Percentiles rank a stretch among this genome's conserved stretches.
Evolutionary conservation across 2,888 invertebrate genomes (phyloP).

Genomic region (Epinotia ramella): DNA sequence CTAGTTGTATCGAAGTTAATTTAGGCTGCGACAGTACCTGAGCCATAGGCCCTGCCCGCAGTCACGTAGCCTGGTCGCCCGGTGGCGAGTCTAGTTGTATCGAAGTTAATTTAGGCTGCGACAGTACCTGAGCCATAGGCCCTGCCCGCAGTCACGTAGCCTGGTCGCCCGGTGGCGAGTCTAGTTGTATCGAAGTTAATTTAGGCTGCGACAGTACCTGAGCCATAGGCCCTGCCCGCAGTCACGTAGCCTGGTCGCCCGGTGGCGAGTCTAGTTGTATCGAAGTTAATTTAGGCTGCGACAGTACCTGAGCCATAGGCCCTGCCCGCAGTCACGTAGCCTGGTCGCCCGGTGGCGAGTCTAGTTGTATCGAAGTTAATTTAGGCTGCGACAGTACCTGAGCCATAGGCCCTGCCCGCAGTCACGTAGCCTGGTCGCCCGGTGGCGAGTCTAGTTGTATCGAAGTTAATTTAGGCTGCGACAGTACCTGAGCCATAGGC

Average conservation of each 20-base stretch:
- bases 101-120: slow-evolving; percentile 59
- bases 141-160: slow-evolving; percentile 76
- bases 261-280: slow-evolving; percentile 18
- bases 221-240: slow-evolving; percentile 59
- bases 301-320: slow-evolving; percentile 53
- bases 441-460: slow-evolving; percentile 18
- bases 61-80: slow-evolving; percentile 72
- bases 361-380: slow-evolving; percentile 49
- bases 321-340: slow-evolving; percentile 76
- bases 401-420: slow-evolving; percentile 59
- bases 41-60: slow-evolving; percentile 59
- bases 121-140: slow-evolving; percentile 53
- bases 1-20: slow-evolving; percentile 49
- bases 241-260: slow-evolving; percentile 72
- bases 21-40: slow-evolving; percentile 57
- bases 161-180: slow-evolving; percentile 50
- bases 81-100: slow-evolving; percentile 18
- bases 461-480: slow-evolving; percentile 59
- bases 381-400: slow-evolving; percentile 57
- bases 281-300: slow-evolving; percentile 59
- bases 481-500: slow-evolving; percentile 53
- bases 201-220: slow-evolving; percentile 57
- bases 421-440: slow-evolving; percentile 72
- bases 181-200: slow-evolving; percentile 49
- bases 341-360: slow-evolving; percentile 50